These are phyloP conservation scores for Marronus borbonicus DNA, from an alignment of 2,888 invertebrate species.

Conservation along the genomic window DNA sequence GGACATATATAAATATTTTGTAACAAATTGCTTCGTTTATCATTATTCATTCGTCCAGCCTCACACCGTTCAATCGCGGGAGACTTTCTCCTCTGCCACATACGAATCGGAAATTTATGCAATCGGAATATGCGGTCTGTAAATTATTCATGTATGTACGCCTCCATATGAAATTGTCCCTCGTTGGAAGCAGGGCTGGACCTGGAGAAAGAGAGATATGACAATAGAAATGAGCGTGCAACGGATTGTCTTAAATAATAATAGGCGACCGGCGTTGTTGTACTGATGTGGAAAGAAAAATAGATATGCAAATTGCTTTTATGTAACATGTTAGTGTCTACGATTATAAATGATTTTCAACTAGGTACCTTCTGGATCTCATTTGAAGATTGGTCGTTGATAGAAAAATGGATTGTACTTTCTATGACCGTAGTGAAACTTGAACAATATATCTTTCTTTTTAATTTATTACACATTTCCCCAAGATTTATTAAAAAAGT, in stretches of 20 bases:
- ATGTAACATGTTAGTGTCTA: conserved; percentile 19
- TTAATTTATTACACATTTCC: no score
- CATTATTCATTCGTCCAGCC: conserved; percentile 23
- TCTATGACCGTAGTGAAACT: neutral
- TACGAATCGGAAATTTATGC: conserved; percentile 38
- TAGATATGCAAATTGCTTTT: conserved; percentile 33
- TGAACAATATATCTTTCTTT: neutral
- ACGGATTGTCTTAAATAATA: conserved; percentile 25
- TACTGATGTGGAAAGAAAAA: conserved; percentile 30
- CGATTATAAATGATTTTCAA: conserved; percentile 29
- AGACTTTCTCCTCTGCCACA: neutral
- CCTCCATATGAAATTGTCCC: conserved; percentile 27
- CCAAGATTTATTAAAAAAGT: no score
- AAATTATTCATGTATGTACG: conserved; percentile 35
- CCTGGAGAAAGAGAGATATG: conserved; percentile 3
- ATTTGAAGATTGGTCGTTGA: neutral
- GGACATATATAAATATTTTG: conserved; percentile 23
- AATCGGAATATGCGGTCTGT: conserved; percentile 28
- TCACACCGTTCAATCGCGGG: conserved; percentile 15
- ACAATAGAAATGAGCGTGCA: conserved; percentile 19
- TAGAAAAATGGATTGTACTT: neutral
- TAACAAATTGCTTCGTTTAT: conserved; percentile 37
- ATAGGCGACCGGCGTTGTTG: conserved; percentile 13
- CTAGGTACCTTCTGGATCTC: neutral
- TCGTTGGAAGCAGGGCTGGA: neutral